phyloP scores from a whole-genome alignment of 2,797 vertebrate genomes.

The Pristis pectinata region DNA sequence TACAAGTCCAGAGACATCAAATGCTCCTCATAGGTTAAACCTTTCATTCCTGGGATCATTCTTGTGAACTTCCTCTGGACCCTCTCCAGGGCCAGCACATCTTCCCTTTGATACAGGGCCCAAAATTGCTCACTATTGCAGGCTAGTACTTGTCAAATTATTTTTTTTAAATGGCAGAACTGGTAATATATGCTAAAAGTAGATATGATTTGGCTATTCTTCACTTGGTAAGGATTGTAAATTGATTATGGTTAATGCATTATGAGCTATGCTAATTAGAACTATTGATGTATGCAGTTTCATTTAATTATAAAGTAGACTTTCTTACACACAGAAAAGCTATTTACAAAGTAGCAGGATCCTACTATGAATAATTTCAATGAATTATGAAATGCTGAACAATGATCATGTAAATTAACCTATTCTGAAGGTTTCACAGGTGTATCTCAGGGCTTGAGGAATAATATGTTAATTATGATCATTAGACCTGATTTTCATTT shows the following conservation, averaged over 20 bases:
- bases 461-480: constrained; percentile 29
- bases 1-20: too few relatives aligned
- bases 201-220: constrained; percentile 1
- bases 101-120: too few relatives aligned
- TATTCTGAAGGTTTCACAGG: not conserved
- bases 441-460: not conserved
- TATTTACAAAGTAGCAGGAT: not conserved
- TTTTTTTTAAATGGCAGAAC: not conserved
- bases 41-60: too few relatives aligned
- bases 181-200: not conserved
- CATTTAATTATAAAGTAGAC: not conserved
- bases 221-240: not conserved
- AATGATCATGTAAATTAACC: not conserved
- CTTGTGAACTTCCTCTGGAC: too few relatives aligned
- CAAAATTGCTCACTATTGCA: not conserved
- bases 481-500: not conserved
- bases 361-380: not conserved
- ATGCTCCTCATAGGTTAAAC: too few relatives aligned
- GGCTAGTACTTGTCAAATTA: not conserved
- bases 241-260: constrained; percentile 10
- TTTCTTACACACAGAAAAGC: not conserved
- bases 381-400: constrained; percentile 4
- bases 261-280: not conserved
- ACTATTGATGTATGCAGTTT: constrained; percentile 31
- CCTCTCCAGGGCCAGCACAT: too few relatives aligned